Evolutionary conservation across 2,888 invertebrate genomes (phyloP).

Genomic region (Hypercompe scribonia): DNA sequence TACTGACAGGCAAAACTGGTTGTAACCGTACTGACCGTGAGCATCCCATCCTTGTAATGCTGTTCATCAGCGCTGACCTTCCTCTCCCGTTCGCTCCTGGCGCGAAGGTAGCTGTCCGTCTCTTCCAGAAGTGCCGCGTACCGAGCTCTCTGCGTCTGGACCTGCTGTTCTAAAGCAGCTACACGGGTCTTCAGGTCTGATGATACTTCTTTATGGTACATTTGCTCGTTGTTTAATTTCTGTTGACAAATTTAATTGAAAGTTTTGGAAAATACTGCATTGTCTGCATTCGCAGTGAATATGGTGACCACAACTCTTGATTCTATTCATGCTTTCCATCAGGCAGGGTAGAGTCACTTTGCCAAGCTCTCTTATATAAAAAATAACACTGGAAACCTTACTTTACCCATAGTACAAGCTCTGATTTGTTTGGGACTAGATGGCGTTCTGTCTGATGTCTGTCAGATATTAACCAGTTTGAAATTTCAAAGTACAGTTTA

Average conservation of each 20-base stretch:
- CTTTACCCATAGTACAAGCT: too few relatives aligned
- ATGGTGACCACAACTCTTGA: too few relatives aligned
- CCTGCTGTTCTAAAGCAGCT: slow-evolving; percentile 88
- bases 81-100: slow-evolving; percentile 75
- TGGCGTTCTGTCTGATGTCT: too few relatives aligned
- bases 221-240: slow-evolving; percentile 78
- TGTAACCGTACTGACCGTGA: slow-evolving; percentile 53
- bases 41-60: slow-evolving; percentile 66
- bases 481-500: too few relatives aligned
- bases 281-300: too few relatives aligned
- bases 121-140: slow-evolving; percentile 92
- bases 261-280: background rate
- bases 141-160: slow-evolving; percentile 92
- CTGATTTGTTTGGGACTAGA: too few relatives aligned
- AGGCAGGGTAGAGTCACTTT: too few relatives aligned
- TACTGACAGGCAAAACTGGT: too few relatives aligned
- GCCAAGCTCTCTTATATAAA: too few relatives aligned
- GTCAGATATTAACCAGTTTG: too few relatives aligned
- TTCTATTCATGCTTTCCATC: too few relatives aligned
- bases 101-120: slow-evolving; percentile 91
- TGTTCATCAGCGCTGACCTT: slow-evolving; percentile 71
- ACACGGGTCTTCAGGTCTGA: slow-evolving; percentile 73
- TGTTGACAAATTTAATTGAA: slow-evolving; percentile 38
- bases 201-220: slow-evolving; percentile 71
- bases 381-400: too few relatives aligned